phyloP scores from a whole-genome alignment of 2,888 invertebrate genomes.

The Malacosoma neustria region DNA sequence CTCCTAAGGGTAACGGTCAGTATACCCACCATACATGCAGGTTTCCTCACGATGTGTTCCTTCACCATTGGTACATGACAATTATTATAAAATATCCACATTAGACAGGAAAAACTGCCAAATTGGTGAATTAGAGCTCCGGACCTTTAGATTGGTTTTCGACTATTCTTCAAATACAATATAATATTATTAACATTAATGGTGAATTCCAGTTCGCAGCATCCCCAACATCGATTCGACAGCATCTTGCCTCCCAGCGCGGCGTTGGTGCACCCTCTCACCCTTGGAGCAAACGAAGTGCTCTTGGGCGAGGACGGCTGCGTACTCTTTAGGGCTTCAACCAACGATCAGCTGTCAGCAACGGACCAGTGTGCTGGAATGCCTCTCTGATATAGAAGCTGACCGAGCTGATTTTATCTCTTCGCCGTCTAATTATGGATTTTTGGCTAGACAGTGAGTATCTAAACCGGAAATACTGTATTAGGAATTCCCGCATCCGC shows the following conservation, averaged over 20 bases:
- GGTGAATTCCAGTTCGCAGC: constrained; percentile 45
- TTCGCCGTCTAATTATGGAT: constrained; percentile 78
- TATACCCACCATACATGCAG: too few relatives aligned
- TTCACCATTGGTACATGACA: too few relatives aligned
- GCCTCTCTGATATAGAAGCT: constrained; percentile 67
- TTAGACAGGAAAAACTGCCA: too few relatives aligned
- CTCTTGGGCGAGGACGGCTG: constrained; percentile 71
- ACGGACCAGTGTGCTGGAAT: constrained; percentile 57
- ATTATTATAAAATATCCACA: too few relatives aligned
- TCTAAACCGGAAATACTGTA: too few relatives aligned
- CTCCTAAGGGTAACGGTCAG: too few relatives aligned
- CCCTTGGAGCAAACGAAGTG: constrained; percentile 75
- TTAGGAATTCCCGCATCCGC: too few relatives aligned
- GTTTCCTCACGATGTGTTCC: too few relatives aligned
- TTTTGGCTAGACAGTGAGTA: constrained; percentile 77
- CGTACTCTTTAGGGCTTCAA: constrained; percentile 73
- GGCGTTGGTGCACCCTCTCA: constrained; percentile 78
- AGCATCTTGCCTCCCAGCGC: constrained; percentile 36
- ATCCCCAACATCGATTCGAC: constrained; percentile 31
- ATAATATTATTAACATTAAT: too few relatives aligned
- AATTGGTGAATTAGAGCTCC: too few relatives aligned
- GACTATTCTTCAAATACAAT: too few relatives aligned
- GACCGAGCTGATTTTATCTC: constrained; percentile 73
- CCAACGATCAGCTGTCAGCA: constrained; percentile 72
- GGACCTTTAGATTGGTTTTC: too few relatives aligned